A percentile compares a stretch with the other conserved stretches of the same genome.
Evolutionary conservation across 2,113 vertebrate species (phyloP).

Genomic region (Alaudala cheleensis): DNA sequence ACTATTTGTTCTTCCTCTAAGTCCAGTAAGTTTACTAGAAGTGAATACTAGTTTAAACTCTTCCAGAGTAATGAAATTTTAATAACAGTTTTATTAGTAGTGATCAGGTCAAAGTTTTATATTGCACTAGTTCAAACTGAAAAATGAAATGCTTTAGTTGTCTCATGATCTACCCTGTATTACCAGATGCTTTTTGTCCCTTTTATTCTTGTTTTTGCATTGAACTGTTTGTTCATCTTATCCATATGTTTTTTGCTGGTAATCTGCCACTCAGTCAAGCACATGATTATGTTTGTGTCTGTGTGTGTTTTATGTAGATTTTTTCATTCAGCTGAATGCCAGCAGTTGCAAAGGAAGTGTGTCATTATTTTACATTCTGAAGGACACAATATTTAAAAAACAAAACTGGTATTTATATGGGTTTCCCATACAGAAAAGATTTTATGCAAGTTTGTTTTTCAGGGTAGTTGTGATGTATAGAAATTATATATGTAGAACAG

Average conservation of each 20-base stretch:
- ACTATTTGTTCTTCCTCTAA: not conserved
- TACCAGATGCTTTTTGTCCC: not conserved
- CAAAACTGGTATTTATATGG: not conserved
- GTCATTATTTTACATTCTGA: not conserved
- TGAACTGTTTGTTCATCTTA: not conserved
- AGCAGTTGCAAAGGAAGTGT: not conserved
- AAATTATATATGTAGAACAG: not conserved
- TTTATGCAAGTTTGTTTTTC: not conserved
- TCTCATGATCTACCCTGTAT: not conserved
- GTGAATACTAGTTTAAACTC: not conserved
- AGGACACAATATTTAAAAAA: not conserved
- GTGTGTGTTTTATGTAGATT: not conserved
- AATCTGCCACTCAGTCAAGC: not conserved
- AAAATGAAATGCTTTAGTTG: not conserved
- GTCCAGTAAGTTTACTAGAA: not conserved
- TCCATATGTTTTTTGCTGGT: not conserved
- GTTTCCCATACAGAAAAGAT: not conserved
- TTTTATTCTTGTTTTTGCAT: not conserved
- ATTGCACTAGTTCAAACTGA: not conserved
- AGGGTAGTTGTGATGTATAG: not conserved
- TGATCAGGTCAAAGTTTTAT: not conserved
- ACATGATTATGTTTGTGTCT: not conserved
- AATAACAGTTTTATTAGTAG: not conserved
- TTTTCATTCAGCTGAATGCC: not conserved
- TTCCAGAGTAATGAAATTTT: not conserved